phyloP scores from a whole-genome alignment of 2,113 vertebrate species.

The Elachura formosa region DNA sequence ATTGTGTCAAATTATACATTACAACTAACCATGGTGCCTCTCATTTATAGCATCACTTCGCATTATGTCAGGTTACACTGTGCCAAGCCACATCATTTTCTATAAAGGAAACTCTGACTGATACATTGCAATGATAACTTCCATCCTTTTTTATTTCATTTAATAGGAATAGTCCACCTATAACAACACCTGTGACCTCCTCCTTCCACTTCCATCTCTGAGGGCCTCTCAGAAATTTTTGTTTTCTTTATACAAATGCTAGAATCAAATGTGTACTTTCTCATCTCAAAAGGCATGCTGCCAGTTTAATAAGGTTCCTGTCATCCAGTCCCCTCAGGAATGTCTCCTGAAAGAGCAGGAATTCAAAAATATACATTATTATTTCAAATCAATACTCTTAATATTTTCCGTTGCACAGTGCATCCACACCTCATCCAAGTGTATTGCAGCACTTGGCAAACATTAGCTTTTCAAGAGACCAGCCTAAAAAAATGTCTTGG shows the following conservation, averaged over 20 bases:
- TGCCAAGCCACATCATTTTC: background rate
- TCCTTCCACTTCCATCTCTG: background rate
- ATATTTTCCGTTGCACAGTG: background rate
- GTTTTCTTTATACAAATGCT: conserved; percentile 17
- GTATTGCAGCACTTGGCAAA: background rate
- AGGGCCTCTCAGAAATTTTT: background rate
- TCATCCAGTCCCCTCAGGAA: conserved; percentile 11
- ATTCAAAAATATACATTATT: conserved; percentile 14
- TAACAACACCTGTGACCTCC: background rate
- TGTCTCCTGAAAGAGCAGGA: conserved; percentile 2
- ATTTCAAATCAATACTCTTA: conserved; percentile 20
- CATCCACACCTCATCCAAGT: background rate
- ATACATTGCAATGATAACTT: background rate
- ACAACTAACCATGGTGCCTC: background rate
- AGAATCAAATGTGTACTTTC: background rate
- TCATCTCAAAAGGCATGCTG: background rate
- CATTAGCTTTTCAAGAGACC: background rate
- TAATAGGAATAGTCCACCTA: background rate
- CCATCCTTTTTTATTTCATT: background rate
- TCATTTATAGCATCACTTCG: background rate
- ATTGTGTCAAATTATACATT: conserved; percentile 11
- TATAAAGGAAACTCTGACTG: background rate
- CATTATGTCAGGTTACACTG: background rate
- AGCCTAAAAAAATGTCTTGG: background rate
- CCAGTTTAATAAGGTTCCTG: conserved; percentile 44